Evolutionary conservation across 1,140 invertebrate species (phyloP).

Genomic region (Globodera ellingtonae): DNA sequence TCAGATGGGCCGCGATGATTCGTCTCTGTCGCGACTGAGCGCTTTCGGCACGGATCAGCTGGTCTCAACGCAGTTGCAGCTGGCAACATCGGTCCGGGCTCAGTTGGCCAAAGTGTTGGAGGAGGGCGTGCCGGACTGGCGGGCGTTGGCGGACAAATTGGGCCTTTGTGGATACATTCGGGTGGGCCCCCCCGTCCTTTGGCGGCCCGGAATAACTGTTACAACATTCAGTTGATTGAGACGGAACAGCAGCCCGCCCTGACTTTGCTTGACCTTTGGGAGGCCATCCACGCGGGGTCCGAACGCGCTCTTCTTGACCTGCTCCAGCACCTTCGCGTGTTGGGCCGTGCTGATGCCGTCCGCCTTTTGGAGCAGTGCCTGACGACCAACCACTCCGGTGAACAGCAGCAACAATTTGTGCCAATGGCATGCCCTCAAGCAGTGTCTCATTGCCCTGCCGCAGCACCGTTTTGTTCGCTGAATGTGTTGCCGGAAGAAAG

Average conservation of each 20-base stretch:
- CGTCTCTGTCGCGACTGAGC: constrained; percentile 12
- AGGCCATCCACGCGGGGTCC: constrained; percentile 47
- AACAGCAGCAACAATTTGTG: not conserved
- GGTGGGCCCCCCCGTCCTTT: constrained; percentile 29
- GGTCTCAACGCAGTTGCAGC: constrained; percentile 51
- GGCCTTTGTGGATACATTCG: constrained; percentile 58
- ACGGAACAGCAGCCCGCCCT: not conserved
- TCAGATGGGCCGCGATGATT: constrained; percentile 1
- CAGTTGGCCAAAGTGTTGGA: constrained; percentile 48
- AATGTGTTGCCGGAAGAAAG: constrained; percentile 8
- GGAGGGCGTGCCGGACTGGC: constrained; percentile 50
- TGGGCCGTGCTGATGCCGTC: constrained; percentile 59
- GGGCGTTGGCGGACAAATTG: constrained; percentile 53
- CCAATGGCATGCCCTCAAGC: not conserved
- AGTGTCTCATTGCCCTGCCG: no score
- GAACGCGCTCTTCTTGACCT: constrained; percentile 58
- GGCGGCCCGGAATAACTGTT: not conserved
- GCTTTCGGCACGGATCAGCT: constrained; percentile 39
- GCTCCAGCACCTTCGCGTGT: constrained; percentile 59
- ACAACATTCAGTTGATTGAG: not conserved
- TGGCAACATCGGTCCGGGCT: constrained; percentile 38
- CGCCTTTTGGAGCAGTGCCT: constrained; percentile 52
- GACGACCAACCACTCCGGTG: not conserved
- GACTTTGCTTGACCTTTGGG: constrained; percentile 58
- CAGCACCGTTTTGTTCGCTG: constrained; percentile 6